phyloP scores from a whole-genome alignment of 2,888 invertebrate genomes.

The Biston betularia region DNA sequence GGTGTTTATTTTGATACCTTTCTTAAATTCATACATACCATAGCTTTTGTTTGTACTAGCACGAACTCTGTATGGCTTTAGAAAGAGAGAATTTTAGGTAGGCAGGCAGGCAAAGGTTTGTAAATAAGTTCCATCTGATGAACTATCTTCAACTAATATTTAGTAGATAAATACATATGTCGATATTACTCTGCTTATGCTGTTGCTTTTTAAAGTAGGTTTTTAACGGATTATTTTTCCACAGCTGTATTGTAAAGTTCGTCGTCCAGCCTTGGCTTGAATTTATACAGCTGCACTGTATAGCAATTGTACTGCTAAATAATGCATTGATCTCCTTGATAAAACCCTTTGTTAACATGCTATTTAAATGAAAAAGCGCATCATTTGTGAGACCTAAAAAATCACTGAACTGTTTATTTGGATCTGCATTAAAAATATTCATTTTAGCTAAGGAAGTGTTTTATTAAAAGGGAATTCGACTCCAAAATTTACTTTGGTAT shows the following conservation, averaged over 20 bases:
- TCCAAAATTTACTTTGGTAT: no score
- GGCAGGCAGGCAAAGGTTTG: no score
- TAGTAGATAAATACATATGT: no score
- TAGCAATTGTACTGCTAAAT: conserved; percentile 44
- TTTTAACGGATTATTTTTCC: conserved; percentile 25
- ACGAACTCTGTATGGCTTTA: no score
- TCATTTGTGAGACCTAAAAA: conserved; percentile 17
- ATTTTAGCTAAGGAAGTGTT: not conserved
- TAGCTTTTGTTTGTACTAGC: not conserved
- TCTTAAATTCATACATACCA: not conserved
- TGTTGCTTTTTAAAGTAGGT: not conserved
- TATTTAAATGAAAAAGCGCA: conserved; percentile 3
- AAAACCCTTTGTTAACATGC: conserved; percentile 22
- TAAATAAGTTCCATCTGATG: no score
- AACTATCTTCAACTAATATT: no score
- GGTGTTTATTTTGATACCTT: conserved; percentile 12
- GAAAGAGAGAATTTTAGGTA: no score
- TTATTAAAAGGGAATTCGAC: no score
- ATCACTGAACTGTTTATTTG: conserved; percentile 13
- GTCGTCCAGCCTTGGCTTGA: conserved; percentile 62
- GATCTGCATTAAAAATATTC: not conserved
- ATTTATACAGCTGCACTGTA: conserved; percentile 68
- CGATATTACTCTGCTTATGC: no score
- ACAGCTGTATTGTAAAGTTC: conserved; percentile 50
- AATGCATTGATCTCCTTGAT: conserved; percentile 38